Evolutionary conservation across 2,888 invertebrate genomes (phyloP).

Genomic region (Aphodius sticticus): DNA sequence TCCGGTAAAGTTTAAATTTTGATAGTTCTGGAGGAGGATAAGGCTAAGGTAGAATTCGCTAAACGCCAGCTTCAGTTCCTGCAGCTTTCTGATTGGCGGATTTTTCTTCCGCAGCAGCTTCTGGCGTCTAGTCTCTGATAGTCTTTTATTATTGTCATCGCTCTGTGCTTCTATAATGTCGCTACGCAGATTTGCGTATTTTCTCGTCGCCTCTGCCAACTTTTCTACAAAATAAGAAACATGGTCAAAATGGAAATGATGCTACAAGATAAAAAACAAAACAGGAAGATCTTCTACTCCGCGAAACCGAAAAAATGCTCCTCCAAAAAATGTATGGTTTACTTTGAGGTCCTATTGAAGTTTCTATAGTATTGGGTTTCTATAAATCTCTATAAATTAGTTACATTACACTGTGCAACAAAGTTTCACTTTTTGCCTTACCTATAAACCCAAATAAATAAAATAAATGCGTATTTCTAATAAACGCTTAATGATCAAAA

Average conservation of each 20-base stretch:
- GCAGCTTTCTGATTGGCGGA: conserved; percentile 79
- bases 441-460: too few species aligned
- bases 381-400: too few species aligned
- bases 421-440: too few species aligned
- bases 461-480: too few species aligned
- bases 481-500: too few species aligned
- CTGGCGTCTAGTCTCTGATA: conserved; percentile 49
- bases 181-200: conserved; percentile 88
- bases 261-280: too few species aligned
- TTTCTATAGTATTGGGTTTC: too few species aligned
- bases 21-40: conserved; percentile 96
- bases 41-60: conserved; percentile 98
- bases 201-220: conserved; percentile 95
- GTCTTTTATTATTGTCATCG: conserved; percentile 54
- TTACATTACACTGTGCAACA: too few species aligned
- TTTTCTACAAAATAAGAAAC: conserved; percentile 74
- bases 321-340: too few species aligned
- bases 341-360: too few species aligned
- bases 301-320: too few species aligned
- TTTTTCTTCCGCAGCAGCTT: conserved; percentile 57
- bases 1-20: conserved; percentile 97
- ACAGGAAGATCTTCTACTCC: too few species aligned
- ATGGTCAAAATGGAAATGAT: neutral
- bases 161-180: conserved; percentile 71
- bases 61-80: conserved; percentile 95